A percentile compares a stretch with the other conserved stretches of the same genome.
These are phyloP conservation scores for Nautilus pompilius DNA, from an alignment of 1,140 invertebrate genomes.

Conservation along the genomic window DNA sequence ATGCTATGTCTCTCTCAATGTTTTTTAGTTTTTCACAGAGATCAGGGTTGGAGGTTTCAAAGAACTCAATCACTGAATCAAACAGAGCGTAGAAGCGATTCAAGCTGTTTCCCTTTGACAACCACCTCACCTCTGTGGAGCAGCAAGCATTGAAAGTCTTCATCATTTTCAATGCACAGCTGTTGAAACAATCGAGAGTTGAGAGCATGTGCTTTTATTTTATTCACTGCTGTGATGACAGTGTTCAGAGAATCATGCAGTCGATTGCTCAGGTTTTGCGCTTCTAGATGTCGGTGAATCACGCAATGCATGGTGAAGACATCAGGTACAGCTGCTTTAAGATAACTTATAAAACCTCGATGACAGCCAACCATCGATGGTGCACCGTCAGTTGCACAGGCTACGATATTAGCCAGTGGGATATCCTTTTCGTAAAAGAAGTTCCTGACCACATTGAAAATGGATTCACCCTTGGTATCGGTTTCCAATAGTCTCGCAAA, in stretches of 20 bases:
- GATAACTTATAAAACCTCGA: neutral
- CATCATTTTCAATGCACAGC: neutral
- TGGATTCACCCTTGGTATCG: neutral
- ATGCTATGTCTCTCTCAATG: neutral
- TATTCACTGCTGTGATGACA: neutral
- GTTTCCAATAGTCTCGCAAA: neutral
- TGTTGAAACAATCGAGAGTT: neutral
- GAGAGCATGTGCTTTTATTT: neutral
- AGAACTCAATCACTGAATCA: neutral
- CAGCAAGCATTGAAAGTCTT: neutral
- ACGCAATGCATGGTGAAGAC: neutral
- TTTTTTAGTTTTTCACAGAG: neutral
- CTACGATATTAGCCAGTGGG: neutral
- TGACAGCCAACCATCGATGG: neutral
- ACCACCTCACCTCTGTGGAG: neutral
- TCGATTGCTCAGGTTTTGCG: neutral
- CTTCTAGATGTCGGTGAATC: neutral
- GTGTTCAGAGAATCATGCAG: neutral
- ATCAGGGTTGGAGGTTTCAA: neutral
- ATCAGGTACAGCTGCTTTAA: neutral
- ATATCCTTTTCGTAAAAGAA: neutral
- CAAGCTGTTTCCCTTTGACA: neutral
- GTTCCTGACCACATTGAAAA: neutral
- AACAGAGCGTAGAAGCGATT: neutral
- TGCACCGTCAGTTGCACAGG: neutral